Conservation (phyloP, 2,113 vertebrate genomes). For the Gasterosteus nipponicus region DNA sequence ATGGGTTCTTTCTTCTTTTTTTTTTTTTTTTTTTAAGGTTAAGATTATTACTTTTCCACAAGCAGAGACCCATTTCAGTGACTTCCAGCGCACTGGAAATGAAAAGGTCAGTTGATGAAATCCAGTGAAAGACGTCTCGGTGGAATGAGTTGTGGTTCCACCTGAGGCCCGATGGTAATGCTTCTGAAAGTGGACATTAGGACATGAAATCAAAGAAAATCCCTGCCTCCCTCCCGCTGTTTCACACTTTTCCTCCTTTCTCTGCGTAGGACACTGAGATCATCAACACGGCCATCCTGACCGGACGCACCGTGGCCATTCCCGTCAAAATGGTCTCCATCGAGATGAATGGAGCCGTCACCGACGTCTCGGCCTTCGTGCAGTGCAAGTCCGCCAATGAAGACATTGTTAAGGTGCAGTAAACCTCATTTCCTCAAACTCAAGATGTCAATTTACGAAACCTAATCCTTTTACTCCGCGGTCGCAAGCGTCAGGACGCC, state of each 20-base stretch:
- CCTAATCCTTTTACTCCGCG: slow-evolving; percentile 40
- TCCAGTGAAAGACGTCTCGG: slow-evolving; percentile 31
- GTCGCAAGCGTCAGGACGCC: slow-evolving; percentile 41
- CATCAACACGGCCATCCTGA: slow-evolving; percentile 97
- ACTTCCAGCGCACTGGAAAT: slow-evolving; percentile 21
- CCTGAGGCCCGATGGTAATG: slow-evolving; percentile 11
- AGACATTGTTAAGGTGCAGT: slow-evolving; percentile 94
- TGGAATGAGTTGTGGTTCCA: slow-evolving; percentile 24
- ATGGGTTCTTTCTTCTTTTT: too few species aligned
- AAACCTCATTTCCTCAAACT: slow-evolving; percentile 27
- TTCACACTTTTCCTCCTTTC: not conserved
- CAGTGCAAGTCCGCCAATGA: slow-evolving; percentile 96
- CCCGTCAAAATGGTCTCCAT: slow-evolving; percentile 97
- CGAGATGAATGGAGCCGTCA: slow-evolving; percentile 88
- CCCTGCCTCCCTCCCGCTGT: slow-evolving; percentile 9
- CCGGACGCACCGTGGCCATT: slow-evolving; percentile 94
- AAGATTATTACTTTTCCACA: slow-evolving; percentile 4
- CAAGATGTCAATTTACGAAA: slow-evolving; percentile 40
- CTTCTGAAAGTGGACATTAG: slow-evolving; percentile 30
- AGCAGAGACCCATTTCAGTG: not conserved
- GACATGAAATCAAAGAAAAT: slow-evolving; percentile 35
- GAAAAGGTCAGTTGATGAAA: slow-evolving; percentile 63
- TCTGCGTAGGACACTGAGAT: slow-evolving; percentile 92
- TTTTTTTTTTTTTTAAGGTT: not conserved
- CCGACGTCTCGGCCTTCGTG: slow-evolving; percentile 88